Evolutionary conservation across 2,113 vertebrate species (phyloP).

Genomic region (Nibea coibor): DNA sequence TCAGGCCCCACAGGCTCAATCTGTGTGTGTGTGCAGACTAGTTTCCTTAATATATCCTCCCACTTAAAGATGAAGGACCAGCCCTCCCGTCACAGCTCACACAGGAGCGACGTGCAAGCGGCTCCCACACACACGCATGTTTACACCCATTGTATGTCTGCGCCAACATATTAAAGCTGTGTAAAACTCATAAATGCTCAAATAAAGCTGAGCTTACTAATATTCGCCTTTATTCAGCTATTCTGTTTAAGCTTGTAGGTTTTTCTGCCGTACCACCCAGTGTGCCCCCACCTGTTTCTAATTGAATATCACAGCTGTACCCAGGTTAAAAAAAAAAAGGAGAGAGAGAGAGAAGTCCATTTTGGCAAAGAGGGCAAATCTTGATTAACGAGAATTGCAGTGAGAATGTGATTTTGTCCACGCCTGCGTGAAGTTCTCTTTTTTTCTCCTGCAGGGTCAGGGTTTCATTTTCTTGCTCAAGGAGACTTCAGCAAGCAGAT

Average conservation of each 20-base stretch:
- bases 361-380: conserved; percentile 2
- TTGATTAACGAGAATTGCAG: neutral
- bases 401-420: conserved; percentile 20
- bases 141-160: neutral
- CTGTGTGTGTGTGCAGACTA: conserved; percentile 1
- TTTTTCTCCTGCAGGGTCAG: conserved; percentile 7
- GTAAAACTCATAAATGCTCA: conserved; percentile 30
- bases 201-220: conserved; percentile 21
- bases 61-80: conserved; percentile 13
- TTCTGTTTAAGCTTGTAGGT: conserved; percentile 17
- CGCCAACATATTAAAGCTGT: conserved; percentile 32
- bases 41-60: conserved; percentile 5
- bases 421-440: neutral
- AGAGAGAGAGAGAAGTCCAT: neutral
- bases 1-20: conserved; percentile 19
- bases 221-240: conserved; percentile 9
- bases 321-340: neutral
- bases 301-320: conserved; percentile 19
- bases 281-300: neutral
- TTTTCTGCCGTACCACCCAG: conserved; percentile 1
- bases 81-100: neutral
- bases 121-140: neutral
- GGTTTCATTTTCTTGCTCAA: conserved; percentile 37
- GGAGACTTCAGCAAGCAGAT: conserved; percentile 43
- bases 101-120: conserved; percentile 4